Evolutionary conservation across 2,888 invertebrate species (phyloP), one percentile per base, ranked within the genome.

Genomic region (Galerucella calmariensis): DNA sequence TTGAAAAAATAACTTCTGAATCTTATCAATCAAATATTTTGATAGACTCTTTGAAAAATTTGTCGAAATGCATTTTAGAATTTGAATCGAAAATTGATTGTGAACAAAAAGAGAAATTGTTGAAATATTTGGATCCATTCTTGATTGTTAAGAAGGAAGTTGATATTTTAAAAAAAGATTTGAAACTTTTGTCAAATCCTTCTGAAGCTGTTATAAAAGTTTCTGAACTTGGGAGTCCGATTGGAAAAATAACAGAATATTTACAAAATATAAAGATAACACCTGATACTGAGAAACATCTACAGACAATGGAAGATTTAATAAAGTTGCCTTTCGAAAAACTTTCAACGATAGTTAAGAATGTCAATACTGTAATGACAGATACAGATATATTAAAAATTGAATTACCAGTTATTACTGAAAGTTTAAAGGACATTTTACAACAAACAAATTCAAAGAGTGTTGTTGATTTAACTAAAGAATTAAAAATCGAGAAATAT

Each of bases 351-450:
- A 62, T 76, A 67, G 58, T 81, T 16, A 59, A 63, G 20, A 76
- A 74, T 59, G 76, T 79, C 8, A 81, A 80, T 74, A 75, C 76
- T 12, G 75, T 79, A 20, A 75, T 79, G 59, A 76, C 72, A 63
- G 79, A 78, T 75, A 44, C 75, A 14, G 81, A 82, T 59, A 75
- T 82, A 12, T 63, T 81, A 10, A 51, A 74, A 46, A 41, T 81
- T 48, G 82, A 82, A 74, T 68, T 80, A 20, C 79, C 82, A 20
- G 46, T 58, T 2, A 74, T 81, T 46, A 66, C 69, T 51, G 69
- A 78, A 46, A 70, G 69, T 20, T 44, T 81, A 2, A 81, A 80
- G 46, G 46, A 27, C 8, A 72, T 77, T 20, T 14, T 74, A 20
- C 27, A 59, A 10, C 77, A 75, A 41, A 74, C 81, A 24, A 78